Conservation (phyloP, 2,113 vertebrate species). For the Seriola aureovittata region DNA sequence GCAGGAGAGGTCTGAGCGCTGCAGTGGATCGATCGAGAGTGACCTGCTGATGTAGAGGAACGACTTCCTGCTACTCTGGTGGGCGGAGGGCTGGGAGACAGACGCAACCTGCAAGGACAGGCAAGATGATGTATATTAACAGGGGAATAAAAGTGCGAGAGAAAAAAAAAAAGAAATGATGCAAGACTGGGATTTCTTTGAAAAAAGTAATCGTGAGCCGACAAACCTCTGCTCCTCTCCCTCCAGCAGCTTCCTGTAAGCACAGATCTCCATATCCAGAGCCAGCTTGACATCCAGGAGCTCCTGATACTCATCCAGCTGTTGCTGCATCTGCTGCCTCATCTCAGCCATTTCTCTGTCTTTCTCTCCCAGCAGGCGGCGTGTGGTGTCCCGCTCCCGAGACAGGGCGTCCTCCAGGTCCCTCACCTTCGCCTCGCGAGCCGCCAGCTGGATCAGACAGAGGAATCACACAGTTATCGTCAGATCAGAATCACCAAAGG, state of each 20-base stretch:
- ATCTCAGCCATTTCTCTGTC: slow-evolving; percentile 97
- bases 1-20: slow-evolving; percentile 76
- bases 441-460: slow-evolving; percentile 85
- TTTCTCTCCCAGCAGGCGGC: slow-evolving; percentile 91
- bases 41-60: slow-evolving; percentile 71
- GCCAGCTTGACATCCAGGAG: slow-evolving; percentile 97
- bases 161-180: too few species aligned
- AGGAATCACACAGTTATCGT: not conserved
- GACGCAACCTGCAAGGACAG: slow-evolving; percentile 86
- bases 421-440: slow-evolving; percentile 91
- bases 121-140: too few species aligned
- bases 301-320: slow-evolving; percentile 98
- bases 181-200: not conserved
- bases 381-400: slow-evolving; percentile 90
- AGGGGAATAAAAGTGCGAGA: not conserved
- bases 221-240: slow-evolving; percentile 94
- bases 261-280: slow-evolving; percentile 97
- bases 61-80: slow-evolving; percentile 82
- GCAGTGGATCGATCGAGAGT: slow-evolving; percentile 52
- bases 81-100: slow-evolving; percentile 93
- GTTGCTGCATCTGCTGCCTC: slow-evolving; percentile 94
- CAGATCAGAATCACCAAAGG: not conserved
- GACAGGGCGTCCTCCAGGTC: slow-evolving; percentile 93
- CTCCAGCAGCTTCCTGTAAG: slow-evolving; percentile 97
- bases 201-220: not conserved